Conservation (phyloP, 2,797 vertebrate species). For the Myotis vivesi region DNA sequence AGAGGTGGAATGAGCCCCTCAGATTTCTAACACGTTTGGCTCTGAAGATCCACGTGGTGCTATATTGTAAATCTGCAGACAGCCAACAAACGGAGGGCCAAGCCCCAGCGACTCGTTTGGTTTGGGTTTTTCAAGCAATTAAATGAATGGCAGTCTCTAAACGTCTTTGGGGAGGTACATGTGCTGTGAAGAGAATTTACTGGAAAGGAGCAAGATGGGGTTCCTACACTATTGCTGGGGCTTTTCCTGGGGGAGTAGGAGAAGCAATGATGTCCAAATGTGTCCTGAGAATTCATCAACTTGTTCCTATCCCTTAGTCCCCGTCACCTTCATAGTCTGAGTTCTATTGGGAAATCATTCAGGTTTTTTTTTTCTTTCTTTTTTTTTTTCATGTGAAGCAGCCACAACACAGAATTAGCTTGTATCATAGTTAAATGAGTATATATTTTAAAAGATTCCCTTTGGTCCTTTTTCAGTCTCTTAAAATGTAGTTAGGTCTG, state of each 20-base stretch:
- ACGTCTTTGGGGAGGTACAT: constrained; percentile 79
- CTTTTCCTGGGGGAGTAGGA: constrained; percentile 27
- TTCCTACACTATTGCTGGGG: constrained; percentile 66
- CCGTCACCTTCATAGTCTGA: neutral
- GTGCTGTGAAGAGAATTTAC: constrained; percentile 80
- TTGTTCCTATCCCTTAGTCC: neutral
- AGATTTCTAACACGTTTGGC: constrained; percentile 79
- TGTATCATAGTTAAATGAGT: neutral
- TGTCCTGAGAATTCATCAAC: constrained; percentile 41
- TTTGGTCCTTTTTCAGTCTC: constrained; percentile 10
- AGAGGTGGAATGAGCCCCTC: constrained; percentile 78
- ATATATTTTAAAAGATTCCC: neutral
- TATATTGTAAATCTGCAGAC: constrained; percentile 86
- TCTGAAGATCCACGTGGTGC: constrained; percentile 80
- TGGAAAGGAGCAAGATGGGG: constrained; percentile 67
- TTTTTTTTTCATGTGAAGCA: constrained; percentile 1
- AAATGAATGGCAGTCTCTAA: constrained; percentile 82
- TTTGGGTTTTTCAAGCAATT: constrained; percentile 83
- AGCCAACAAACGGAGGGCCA: constrained; percentile 81
- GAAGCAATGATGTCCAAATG: constrained; percentile 43
- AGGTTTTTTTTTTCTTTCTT: too few species aligned
- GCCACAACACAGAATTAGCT: neutral
- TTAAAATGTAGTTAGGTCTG: neutral
- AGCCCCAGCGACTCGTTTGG: constrained; percentile 77
- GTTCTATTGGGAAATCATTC: neutral